Percentiles rank a stretch among this genome's conserved stretches.
Evolutionary conservation across 2,888 invertebrate genomes (phyloP).

Genomic region (Stegophylla sp.): DNA sequence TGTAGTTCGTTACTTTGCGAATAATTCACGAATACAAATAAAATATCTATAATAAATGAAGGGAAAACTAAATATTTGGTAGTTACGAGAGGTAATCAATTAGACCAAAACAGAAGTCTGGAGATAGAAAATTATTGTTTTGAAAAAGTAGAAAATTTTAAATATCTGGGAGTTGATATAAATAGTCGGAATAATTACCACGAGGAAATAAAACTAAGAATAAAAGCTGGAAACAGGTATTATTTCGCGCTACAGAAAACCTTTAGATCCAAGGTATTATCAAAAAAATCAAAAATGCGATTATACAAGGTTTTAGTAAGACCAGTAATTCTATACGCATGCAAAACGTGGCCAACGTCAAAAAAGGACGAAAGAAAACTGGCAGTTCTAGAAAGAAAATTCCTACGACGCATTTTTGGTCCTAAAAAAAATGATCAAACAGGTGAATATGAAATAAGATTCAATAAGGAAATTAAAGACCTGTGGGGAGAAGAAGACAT

Average conservation of each 20-base stretch:
- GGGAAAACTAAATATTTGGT: no score
- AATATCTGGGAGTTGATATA: neutral
- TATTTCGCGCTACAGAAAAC: neutral
- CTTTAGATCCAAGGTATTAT: neutral
- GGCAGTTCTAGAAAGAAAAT: neutral
- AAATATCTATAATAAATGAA: no score
- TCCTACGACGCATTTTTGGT: neutral
- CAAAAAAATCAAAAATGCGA: neutral
- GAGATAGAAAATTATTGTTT: neutral
- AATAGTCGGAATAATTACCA: neutral
- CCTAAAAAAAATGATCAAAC: neutral
- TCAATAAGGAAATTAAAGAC: neutral
- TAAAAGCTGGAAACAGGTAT: neutral
- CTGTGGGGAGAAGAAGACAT: neutral
- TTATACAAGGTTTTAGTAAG: neutral
- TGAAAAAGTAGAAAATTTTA: conserved; percentile 5
- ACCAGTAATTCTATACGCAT: neutral
- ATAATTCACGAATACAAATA: no score
- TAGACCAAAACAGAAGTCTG: no score
- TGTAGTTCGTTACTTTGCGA: no score
- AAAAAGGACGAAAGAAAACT: neutral
- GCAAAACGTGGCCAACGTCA: neutral
- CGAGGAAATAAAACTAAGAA: neutral
- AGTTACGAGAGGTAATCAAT: no score
- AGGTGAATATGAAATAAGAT: neutral